A percentile compares a stretch with the other conserved stretches of the same genome.
Evolutionary conservation across 1,140 invertebrate species (phyloP).

Genomic region (Papilio glaucus): DNA sequence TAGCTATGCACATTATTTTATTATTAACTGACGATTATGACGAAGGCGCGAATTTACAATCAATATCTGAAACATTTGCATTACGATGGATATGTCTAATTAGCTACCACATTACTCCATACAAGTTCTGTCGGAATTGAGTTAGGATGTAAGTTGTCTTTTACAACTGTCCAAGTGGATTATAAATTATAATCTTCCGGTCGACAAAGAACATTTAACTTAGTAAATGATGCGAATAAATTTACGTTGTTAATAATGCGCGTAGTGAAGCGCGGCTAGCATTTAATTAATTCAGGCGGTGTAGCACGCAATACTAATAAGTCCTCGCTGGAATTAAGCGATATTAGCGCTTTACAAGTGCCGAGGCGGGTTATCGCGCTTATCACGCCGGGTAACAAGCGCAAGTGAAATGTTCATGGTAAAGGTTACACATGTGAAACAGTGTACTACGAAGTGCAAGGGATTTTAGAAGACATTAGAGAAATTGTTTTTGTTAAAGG

Average conservation of each 20-base stretch:
- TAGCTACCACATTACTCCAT: no score
- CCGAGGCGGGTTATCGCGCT: slow-evolving; percentile 1
- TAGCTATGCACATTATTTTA: no score
- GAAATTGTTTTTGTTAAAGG: no score
- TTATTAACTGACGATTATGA: no score
- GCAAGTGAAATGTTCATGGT: neutral
- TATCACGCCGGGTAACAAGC: neutral
- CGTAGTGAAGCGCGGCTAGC: neutral
- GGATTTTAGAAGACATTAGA: no score
- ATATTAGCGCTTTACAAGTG: slow-evolving; percentile 20
- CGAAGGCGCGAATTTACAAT: no score
- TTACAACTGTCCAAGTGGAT: neutral
- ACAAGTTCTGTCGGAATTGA: no score
- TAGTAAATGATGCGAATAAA: neutral
- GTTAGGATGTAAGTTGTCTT: no score
- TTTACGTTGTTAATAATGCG: slow-evolving; percentile 1
- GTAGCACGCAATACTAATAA: slow-evolving; percentile 11
- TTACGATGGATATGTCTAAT: no score
- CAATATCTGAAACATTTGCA: no score
- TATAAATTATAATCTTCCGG: neutral
- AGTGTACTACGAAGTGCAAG: neutral
- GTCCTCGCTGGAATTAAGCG: slow-evolving; percentile 18
- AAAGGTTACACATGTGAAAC: neutral
- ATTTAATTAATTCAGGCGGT: slow-evolving; percentile 28
- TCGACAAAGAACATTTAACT: neutral